phyloP scores from a whole-genome alignment of 2,113 vertebrate genomes.

The Regulus satrapa region DNA sequence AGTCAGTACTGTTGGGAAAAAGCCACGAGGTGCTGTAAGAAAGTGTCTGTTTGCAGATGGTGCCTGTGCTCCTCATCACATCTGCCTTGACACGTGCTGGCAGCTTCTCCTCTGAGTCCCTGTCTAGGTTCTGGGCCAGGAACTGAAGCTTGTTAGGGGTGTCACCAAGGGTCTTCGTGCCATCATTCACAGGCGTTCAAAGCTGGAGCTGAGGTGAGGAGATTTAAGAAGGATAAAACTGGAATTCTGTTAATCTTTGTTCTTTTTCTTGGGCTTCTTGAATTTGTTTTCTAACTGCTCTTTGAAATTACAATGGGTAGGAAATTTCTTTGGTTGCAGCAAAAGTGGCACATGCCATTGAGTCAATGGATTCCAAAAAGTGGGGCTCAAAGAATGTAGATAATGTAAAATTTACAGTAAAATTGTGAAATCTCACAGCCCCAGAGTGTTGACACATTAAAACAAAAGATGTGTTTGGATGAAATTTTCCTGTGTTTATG shows the following conservation, averaged over 20 bases:
- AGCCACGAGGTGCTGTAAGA: background rate
- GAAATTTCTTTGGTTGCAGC: background rate
- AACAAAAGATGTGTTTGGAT: background rate
- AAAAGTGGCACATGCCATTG: background rate
- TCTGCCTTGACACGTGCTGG: background rate
- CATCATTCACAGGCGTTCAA: background rate
- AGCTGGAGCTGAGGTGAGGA: background rate
- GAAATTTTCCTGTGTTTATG: background rate
- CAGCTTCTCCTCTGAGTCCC: background rate
- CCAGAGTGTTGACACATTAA: background rate
- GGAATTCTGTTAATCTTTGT: background rate
- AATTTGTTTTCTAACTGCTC: background rate
- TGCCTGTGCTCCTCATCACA: background rate
- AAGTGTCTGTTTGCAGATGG: background rate
- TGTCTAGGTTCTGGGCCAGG: background rate
- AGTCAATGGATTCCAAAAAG: background rate
- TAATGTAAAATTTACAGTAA: background rate
- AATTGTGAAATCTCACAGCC: background rate
- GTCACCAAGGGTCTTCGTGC: background rate
- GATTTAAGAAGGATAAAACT: background rate
- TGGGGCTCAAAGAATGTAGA: background rate
- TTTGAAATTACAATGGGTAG: background rate
- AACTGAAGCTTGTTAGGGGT: background rate
- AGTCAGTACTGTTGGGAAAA: background rate
- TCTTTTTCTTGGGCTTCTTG: background rate